These are phyloP conservation scores for Bombyx mori DNA, from an alignment of 1,140 invertebrate species.

Conservation along the genomic window ASM3026992v2 NC_085131.1:10797501-10798000, in stretches of 20 bases:
- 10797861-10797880: neutral
- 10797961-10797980: too few relatives aligned
- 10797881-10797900: neutral
- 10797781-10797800: constrained; percentile 5
- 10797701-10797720: too few relatives aligned
- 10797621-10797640: constrained; percentile 25
- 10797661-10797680: constrained; percentile 10
- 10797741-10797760: neutral
- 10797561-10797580: constrained; percentile 28
- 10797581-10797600: constrained; percentile 33
- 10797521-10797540: too few relatives aligned
- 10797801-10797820: neutral
- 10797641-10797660: constrained; percentile 9
- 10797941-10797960: too few relatives aligned
- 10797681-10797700: neutral
- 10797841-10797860: neutral
- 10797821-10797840: constrained; percentile 11
- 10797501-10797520: too few relatives aligned
- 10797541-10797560: too few relatives aligned
- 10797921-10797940: neutral
- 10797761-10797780: neutral
- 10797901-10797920: neutral
- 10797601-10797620: constrained; percentile 37
- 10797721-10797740: neutral
- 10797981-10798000: too few relatives aligned